Conservation (phyloP, 37 sponge, comb jelly and placozoan species). For the Mnemiopsis leidyi region DNA sequence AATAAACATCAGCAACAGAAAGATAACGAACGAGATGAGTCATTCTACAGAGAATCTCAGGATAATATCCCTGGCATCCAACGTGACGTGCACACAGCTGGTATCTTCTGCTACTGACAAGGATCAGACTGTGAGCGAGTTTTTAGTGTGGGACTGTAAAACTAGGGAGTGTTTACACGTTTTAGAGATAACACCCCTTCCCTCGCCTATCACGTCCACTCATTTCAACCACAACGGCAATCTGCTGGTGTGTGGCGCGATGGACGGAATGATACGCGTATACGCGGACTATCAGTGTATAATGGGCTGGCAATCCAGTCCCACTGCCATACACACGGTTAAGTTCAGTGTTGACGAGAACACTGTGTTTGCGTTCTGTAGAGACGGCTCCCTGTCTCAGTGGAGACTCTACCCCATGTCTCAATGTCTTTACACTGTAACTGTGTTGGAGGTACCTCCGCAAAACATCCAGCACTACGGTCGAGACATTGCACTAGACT, state of each 20-base stretch:
- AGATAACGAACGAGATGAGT: slow-evolving; percentile 6
- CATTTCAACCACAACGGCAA: slow-evolving; percentile 95
- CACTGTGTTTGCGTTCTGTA: slow-evolving; percentile 72
- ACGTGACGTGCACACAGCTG: background rate
- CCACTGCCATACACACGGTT: slow-evolving; percentile 76
- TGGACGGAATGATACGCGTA: slow-evolving; percentile 88
- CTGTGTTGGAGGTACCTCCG: background rate
- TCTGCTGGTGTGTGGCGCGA: slow-evolving; percentile 84
- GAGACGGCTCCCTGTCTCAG: background rate
- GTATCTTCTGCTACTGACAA: background rate
- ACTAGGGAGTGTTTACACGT: background rate
- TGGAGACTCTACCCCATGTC: slow-evolving; percentile 55
- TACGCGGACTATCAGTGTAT: slow-evolving; percentile 73
- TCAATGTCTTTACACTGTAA: slow-evolving; percentile 31
- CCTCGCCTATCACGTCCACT: slow-evolving; percentile 76
- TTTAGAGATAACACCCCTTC: slow-evolving; percentile 57
- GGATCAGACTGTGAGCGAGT: background rate
- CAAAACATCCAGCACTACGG: background rate
- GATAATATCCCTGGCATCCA: background rate
- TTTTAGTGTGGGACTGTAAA: slow-evolving; percentile 54
- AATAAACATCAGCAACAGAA: slow-evolving; percentile 27
- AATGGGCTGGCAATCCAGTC: slow-evolving; percentile 85
- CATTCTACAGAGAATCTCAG: background rate
- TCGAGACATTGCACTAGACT: slow-evolving; percentile 38
- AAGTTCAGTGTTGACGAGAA: slow-evolving; percentile 93